These are phyloP conservation scores for Petromus typicus DNA, from an alignment of 2,113 vertebrate species.

Conservation along the genomic window DNA sequence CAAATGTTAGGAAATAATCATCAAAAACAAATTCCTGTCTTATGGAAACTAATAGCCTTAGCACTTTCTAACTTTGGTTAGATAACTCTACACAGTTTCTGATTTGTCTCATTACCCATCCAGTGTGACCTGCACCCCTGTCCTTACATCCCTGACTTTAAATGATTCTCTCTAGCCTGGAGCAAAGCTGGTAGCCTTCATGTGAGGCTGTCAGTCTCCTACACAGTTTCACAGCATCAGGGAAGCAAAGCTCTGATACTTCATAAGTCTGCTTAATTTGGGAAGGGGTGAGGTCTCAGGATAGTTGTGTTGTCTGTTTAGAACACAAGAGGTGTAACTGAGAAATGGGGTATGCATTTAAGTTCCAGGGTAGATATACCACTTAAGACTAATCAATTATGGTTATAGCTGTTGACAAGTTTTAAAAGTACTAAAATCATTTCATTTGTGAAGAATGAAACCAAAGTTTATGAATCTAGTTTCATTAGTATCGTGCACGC, in stretches of 20 bases:
- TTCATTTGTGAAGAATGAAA: background rate
- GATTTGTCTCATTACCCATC: background rate
- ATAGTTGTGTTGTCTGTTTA: background rate
- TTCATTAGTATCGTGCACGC: background rate
- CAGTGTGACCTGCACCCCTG: background rate
- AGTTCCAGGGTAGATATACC: background rate
- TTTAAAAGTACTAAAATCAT: background rate
- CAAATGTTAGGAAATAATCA: background rate
- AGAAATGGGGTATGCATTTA: background rate
- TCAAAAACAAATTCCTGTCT: background rate
- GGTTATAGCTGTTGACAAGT: background rate
- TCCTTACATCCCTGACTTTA: background rate
- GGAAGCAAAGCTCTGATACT: background rate
- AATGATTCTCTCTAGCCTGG: background rate
- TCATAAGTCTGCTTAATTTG: fast-evolving
- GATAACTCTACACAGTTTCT: background rate
- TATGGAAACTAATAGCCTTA: background rate
- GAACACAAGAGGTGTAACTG: background rate
- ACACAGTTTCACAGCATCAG: background rate
- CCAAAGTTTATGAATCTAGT: background rate
- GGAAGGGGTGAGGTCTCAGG: background rate
- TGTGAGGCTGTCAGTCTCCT: background rate
- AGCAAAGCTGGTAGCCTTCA: background rate
- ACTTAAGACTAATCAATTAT: background rate
- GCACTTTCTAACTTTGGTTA: background rate